A percentile compares a stretch with the other conserved stretches of the same genome.
These are phyloP conservation scores for Aurelia sp. DNA, from an alignment of 30 jellyfish, hydroid and myxozoan species.

Conservation along the genomic window DNA sequence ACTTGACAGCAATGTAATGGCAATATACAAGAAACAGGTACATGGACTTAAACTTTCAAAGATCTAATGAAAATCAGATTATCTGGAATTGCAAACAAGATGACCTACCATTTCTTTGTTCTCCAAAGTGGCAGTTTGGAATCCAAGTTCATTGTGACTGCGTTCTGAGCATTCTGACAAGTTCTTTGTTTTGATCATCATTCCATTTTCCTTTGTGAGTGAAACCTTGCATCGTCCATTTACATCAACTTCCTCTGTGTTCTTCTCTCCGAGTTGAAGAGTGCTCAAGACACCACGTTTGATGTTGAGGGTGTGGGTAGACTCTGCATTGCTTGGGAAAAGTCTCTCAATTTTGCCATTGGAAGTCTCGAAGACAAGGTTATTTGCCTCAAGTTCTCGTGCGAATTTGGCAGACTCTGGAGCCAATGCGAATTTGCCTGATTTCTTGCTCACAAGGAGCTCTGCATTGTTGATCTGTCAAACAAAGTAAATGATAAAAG, in stretches of 20 bases:
- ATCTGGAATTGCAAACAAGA: neutral
- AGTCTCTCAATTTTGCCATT: constrained; percentile 71
- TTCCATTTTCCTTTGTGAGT: constrained; percentile 57
- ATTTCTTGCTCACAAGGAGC: constrained; percentile 95
- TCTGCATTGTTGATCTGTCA: constrained; percentile 87
- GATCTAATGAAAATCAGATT: too few species aligned
- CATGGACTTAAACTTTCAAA: too few species aligned
- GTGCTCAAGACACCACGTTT: constrained; percentile 97
- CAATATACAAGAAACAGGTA: too few species aligned
- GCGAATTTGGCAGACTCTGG: constrained; percentile 89
- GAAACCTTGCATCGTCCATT: constrained; percentile 93
- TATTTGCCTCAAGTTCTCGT: constrained; percentile 83
- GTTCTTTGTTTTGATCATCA: constrained; percentile 80
- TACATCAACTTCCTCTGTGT: constrained; percentile 77
- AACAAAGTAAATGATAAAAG: too few species aligned
- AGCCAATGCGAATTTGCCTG: constrained; percentile 70
- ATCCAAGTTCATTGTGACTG: constrained; percentile 89
- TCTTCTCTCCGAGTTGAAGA: constrained; percentile 79
- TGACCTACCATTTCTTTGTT: constrained; percentile 58
- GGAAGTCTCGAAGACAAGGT: constrained; percentile 66
- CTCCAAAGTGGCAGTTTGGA: constrained; percentile 77
- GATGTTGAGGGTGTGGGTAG: constrained; percentile 83
- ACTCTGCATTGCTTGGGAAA: constrained; percentile 71
- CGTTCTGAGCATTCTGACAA: constrained; percentile 93
- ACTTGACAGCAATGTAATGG: too few species aligned